Percentiles rank a stretch among this genome's conserved stretches.
Conservation (phyloP, 2,113 vertebrate genomes). For the Neoarius graeffei region DNA sequence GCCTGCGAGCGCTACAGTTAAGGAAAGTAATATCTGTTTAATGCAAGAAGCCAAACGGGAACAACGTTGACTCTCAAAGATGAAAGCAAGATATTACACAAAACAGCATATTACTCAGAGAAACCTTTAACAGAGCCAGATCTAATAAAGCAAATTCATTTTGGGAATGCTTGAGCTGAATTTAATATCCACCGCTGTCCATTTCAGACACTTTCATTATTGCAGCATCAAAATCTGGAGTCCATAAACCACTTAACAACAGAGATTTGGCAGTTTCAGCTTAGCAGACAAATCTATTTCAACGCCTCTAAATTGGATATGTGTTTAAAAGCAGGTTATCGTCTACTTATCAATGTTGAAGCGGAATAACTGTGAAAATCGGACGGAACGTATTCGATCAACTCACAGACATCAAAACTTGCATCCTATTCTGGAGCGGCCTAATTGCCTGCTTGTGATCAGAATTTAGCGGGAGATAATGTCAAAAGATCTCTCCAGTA, state of each 20-base stretch:
- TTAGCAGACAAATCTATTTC: not conserved
- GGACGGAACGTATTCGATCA: not conserved
- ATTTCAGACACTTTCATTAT: not conserved
- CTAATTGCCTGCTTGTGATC: not conserved
- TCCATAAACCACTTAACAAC: not conserved
- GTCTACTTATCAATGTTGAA: not conserved
- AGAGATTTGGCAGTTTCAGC: not conserved
- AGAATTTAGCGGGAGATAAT: not conserved
- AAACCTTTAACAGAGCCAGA: not conserved
- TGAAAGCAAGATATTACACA: not conserved
- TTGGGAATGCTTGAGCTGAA: not conserved
- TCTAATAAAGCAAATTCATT: not conserved
- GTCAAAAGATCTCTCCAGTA: not conserved
- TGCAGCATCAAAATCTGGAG: not conserved
- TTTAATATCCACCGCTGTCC: not conserved
- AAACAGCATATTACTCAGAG: not conserved
- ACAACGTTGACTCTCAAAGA: not conserved
- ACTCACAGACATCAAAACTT: not conserved
- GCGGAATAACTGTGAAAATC: not conserved
- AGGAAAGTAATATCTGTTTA: constrained; percentile 67
- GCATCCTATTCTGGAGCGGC: not conserved
- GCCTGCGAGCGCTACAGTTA: constrained; percentile 83
- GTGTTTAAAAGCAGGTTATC: not conserved
- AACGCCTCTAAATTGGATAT: not conserved
- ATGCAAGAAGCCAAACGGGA: not conserved